A percentile compares a stretch with the other conserved stretches of the same genome.
Evolutionary conservation across 2,113 vertebrate genomes (phyloP).

Genomic region (Gavialis gangeticus): DNA sequence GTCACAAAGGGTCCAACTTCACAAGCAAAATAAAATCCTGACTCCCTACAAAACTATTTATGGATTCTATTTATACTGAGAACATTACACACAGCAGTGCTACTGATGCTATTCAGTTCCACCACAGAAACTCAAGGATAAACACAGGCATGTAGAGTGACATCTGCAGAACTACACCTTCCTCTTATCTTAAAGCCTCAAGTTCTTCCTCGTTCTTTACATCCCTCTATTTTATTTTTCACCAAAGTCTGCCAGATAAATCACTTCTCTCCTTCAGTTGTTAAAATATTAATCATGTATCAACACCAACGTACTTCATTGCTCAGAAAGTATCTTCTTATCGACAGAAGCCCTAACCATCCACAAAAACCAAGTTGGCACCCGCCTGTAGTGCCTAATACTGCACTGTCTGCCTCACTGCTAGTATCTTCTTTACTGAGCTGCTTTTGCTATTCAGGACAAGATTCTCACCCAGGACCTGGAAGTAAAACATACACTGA

Average conservation of each 20-base stretch:
- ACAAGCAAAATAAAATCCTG: constrained; percentile 57
- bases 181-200: constrained; percentile 1
- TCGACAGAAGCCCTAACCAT: background rate
- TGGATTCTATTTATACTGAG: constrained; percentile 33
- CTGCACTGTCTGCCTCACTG: background rate
- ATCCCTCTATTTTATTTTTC: background rate
- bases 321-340: background rate
- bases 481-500: background rate
- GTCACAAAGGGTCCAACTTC: constrained; percentile 17
- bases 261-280: background rate
- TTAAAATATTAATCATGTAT: background rate
- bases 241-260: background rate
- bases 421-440: background rate
- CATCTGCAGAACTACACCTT: background rate
- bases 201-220: background rate
- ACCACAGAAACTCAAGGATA: constrained; percentile 50
- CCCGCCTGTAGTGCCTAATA: background rate
- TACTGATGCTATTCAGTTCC: constrained; percentile 3
- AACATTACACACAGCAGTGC: background rate
- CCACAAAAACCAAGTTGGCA: background rate
- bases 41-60: constrained; percentile 36
- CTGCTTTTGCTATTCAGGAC: background rate
- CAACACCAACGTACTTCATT: background rate
- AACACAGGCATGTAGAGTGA: background rate
- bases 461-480: background rate